Evolutionary conservation across 2,797 vertebrate species (phyloP).

Genomic region (Neosilurus hyrtlii): DNA sequence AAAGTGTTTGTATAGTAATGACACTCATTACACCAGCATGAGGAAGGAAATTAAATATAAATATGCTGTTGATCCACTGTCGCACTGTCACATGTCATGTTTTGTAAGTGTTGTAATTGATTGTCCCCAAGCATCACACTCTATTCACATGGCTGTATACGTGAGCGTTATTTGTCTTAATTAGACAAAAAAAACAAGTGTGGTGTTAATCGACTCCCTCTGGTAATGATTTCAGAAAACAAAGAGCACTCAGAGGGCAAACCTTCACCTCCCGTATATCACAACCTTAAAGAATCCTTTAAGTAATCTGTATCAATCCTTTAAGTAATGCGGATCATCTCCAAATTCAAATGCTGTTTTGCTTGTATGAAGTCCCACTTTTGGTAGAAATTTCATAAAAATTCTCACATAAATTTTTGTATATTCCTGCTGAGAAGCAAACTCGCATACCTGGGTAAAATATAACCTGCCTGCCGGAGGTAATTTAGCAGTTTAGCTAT

Average conservation of each 20-base stretch:
- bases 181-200: background rate
- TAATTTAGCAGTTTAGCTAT: background rate
- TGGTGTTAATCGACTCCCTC: background rate
- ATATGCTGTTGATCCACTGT: background rate
- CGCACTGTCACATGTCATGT: background rate
- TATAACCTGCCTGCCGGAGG: too few relatives aligned
- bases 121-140: background rate
- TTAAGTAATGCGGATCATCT: too few relatives aligned
- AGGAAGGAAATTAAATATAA: background rate
- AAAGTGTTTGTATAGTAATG: slow-evolving; percentile 6
- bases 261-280: too few relatives aligned
- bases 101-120: background rate
- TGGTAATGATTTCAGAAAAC: background rate
- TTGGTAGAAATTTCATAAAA: too few relatives aligned
- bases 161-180: background rate
- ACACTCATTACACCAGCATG: slow-evolving; percentile 9
- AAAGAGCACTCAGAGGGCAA: too few relatives aligned
- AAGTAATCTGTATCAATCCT: too few relatives aligned
- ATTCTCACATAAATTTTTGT: too few relatives aligned
- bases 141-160: background rate
- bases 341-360: too few relatives aligned
- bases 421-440: too few relatives aligned
- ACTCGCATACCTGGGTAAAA: too few relatives aligned
- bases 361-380: too few relatives aligned
- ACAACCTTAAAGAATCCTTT: too few relatives aligned